These are phyloP conservation scores for Antedon mediterranea DNA, from an alignment of 53 echinoderm and acorn worm genomes.

Conservation along the genomic window DNA sequence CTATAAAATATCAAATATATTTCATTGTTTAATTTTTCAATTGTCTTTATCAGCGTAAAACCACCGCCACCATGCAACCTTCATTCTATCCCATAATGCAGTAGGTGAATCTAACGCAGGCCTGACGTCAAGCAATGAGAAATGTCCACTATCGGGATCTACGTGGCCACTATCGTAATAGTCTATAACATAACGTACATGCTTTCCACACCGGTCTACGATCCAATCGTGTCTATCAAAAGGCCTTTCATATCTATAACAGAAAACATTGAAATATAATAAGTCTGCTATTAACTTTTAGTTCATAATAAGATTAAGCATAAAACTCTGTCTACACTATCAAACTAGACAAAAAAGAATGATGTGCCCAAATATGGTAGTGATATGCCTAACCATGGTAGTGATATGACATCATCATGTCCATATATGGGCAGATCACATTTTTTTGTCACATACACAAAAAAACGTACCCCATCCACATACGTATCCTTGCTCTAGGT, in stretches of 20 bases:
- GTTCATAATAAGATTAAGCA: too few species aligned
- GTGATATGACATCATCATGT: too few species aligned
- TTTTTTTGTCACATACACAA: too few species aligned
- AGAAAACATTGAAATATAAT: too few species aligned
- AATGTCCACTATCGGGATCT: conserved; percentile 59
- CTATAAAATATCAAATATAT: neutral
- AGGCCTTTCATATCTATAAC: conserved; percentile 60
- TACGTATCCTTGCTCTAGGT: conserved; percentile 81
- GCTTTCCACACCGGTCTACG: conserved; percentile 74
- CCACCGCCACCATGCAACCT: conserved; percentile 74
- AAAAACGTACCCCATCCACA: conserved; percentile 81
- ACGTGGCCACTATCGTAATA: conserved; percentile 85
- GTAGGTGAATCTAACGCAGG: conserved; percentile 80
- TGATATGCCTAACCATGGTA: too few species aligned
- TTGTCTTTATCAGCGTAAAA: conserved; percentile 41
- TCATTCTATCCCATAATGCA: conserved; percentile 94
- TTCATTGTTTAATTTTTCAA: neutral
- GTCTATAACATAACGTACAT: conserved; percentile 91
- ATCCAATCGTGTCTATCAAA: conserved; percentile 94
- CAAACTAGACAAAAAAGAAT: too few species aligned
- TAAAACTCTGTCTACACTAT: too few species aligned
- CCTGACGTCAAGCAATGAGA: conserved; percentile 80
- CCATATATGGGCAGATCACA: too few species aligned
- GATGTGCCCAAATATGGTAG: too few species aligned
- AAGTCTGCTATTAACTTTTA: too few species aligned